Evolutionary conservation across 2,113 vertebrate species (phyloP), one percentile per base, ranked within the genome.

Genomic region (Esox niger): DNA sequence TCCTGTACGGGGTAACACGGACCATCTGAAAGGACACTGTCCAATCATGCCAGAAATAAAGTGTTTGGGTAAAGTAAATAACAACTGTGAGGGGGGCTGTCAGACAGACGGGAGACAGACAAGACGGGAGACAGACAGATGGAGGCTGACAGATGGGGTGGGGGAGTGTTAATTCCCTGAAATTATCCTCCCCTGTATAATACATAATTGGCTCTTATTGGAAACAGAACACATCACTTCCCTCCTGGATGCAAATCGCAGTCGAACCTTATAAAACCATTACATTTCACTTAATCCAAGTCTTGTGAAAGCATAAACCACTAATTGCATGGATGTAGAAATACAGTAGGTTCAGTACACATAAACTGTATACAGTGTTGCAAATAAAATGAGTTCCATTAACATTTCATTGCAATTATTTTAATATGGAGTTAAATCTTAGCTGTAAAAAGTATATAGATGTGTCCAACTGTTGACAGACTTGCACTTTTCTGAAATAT

Each of bases 311-410:
- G 67, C 62, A 66, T 79, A 74, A 81, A 81, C 54, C 71, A 62
- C 77, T 78, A 84, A 82, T 76, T 80, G 62, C 74, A 59, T 33
- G 2, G 32, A 17, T 68, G 49, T 80, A 76, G 73, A 81, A 81
- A 75, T 71, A 69, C 71, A 62, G 55, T 60, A 70, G 62, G 65
- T 68, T 26, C 61, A 69, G 46, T 58, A 79, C 54, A 75, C 49
- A 65, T 70, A 43, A 69, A 25, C 6, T 71, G 27, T 33, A 15
- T 33, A 21, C 3, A 56, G 68, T 31, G 11, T 21, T 21, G 4
- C 26, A 27, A 57, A 27, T 29, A 5, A 57, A 57, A 11, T 57
- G 27, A 25, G 11, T 23, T 23, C n/a, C 7, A 56, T 25, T 11
- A 1, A 23, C 25, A 57, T 57, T 13, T 56, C 15, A 17, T 56